Conservation (phyloP, 2,113 vertebrate genomes). For the Ictalurus furcatus region DNA sequence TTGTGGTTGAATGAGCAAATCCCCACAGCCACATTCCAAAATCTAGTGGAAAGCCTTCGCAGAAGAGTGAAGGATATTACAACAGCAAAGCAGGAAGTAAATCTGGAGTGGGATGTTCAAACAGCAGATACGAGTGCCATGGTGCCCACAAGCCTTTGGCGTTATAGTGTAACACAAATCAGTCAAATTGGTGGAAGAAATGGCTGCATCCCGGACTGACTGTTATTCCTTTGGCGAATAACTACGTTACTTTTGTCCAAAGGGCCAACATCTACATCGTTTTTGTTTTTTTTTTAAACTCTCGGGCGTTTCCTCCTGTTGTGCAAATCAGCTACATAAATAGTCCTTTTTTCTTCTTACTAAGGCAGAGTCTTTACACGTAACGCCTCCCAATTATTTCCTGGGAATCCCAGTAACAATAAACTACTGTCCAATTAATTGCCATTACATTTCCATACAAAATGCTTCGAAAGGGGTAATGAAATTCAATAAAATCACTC, state of each 20-base stretch:
- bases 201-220: background rate
- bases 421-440: background rate
- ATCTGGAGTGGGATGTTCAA: background rate
- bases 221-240: background rate
- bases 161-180: background rate
- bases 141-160: background rate
- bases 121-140: background rate
- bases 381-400: background rate
- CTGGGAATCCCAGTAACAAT: background rate
- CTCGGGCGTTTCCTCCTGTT: background rate
- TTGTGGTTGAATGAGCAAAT: background rate
- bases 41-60: background rate
- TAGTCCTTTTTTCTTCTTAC: background rate
- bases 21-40: background rate
- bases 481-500: background rate
- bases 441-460: background rate
- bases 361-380: background rate
- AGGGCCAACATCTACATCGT: background rate
- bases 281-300: background rate
- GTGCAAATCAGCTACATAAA: background rate
- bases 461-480: background rate
- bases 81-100: background rate
- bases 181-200: conserved; percentile 3
- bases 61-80: background rate
- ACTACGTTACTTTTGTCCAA: background rate